phyloP scores from a whole-genome alignment of 2,888 invertebrate genomes.

The Macrosoma leucophasiata region DNA sequence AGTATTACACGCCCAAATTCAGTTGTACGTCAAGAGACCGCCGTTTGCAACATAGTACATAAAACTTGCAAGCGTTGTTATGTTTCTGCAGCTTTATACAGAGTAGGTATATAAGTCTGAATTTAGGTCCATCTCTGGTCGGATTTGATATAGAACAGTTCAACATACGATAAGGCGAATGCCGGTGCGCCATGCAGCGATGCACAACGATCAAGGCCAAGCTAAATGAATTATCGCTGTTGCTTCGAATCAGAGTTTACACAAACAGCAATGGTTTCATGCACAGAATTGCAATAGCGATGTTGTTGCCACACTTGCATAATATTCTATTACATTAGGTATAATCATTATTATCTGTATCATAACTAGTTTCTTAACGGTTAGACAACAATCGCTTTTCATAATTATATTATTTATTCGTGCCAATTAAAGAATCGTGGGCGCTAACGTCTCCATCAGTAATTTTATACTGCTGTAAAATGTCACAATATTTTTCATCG shows the following conservation, averaged over 20 bases:
- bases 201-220: conserved; percentile 60
- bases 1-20: conserved; percentile 40
- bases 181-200: conserved; percentile 47
- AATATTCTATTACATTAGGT: no score
- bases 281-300: conserved; percentile 1
- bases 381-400: no score
- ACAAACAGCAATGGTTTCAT: conserved; percentile 1
- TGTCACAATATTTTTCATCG: conserved; percentile 23
- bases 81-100: no score
- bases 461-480: conserved; percentile 18
- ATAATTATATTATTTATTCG: no score
- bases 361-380: conserved; percentile 1
- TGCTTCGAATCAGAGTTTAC: conserved; percentile 20
- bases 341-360: no score
- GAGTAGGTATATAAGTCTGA: conserved; percentile 29
- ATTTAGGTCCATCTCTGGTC: conserved; percentile 37
- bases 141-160: conserved; percentile 55
- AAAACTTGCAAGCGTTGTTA: no score
- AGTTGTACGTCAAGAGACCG: conserved; percentile 27
- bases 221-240: conserved; percentile 39
- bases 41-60: conserved; percentile 21
- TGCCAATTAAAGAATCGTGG: conserved; percentile 11
- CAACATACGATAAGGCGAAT: conserved; percentile 71
- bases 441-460: conserved; percentile 15
- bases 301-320: conserved; percentile 2